phyloP scores from a whole-genome alignment of 2,113 vertebrate species.

The Toxotes jaculatrix region DNA sequence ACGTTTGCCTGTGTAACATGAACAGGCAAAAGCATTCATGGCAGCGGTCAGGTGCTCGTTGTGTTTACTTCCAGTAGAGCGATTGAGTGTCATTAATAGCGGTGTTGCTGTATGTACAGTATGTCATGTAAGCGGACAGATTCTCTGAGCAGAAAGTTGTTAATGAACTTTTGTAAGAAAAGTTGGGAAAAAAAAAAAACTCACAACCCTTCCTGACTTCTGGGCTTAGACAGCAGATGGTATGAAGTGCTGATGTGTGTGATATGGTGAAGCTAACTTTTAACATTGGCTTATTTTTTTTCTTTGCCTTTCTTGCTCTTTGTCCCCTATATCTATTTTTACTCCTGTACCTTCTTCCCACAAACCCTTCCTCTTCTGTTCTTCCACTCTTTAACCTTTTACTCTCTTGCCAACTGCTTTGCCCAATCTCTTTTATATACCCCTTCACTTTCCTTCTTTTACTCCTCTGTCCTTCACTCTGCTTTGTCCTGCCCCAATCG shows the following conservation, averaged over 20 bases:
- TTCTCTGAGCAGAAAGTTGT: not conserved
- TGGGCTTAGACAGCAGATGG: not conserved
- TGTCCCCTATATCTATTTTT: conserved; percentile 27
- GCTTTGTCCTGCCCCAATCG: not conserved
- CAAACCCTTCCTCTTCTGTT: not conserved
- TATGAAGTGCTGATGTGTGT: conserved; percentile 1
- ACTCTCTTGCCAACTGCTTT: conserved; percentile 1
- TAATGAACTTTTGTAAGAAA: not conserved
- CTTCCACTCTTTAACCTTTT: conserved; percentile 16
- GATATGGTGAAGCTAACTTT: not conserved
- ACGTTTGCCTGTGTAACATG: not conserved
- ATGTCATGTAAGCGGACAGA: not conserved
- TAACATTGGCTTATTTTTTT: conserved; percentile 13
- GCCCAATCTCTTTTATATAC: not conserved
- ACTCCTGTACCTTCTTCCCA: not conserved
- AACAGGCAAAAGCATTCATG: not conserved
- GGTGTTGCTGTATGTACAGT: no score
- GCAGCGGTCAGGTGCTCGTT: not conserved
- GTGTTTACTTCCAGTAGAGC: not conserved
- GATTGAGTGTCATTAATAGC: not conserved
- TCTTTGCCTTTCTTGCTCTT: conserved; percentile 16
- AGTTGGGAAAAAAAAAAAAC: not conserved
- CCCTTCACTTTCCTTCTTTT: not conserved
- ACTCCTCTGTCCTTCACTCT: conserved; percentile 5
- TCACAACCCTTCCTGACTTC: not conserved